These are phyloP conservation scores for Cephus cinctus DNA, from an alignment of 1,140 invertebrate genomes.

Conservation along the genomic window DNA sequence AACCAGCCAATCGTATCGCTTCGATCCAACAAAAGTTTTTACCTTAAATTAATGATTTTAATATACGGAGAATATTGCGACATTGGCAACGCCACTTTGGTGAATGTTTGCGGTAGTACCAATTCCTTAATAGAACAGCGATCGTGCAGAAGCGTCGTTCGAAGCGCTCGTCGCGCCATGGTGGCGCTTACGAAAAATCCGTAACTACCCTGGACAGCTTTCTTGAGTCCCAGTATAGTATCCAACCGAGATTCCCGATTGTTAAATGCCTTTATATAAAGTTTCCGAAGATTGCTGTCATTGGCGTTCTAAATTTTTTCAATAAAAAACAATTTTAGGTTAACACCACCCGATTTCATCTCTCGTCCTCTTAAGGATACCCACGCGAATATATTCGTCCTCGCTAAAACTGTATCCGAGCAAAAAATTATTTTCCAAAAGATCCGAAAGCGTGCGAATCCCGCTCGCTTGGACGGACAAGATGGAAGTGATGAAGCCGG, in stretches of 20 bases:
- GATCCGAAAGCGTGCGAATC: constrained; percentile 60
- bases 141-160: constrained; percentile 43
- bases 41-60: constrained; percentile 53
- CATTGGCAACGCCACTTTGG: constrained; percentile 49
- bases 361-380: too few species aligned
- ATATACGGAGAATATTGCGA: constrained; percentile 46
- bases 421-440: constrained; percentile 60
- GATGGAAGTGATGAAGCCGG: constrained; percentile 65
- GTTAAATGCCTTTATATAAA: constrained; percentile 52
- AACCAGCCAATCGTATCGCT: too few species aligned
- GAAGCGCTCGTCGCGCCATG: constrained; percentile 44
- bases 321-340: constrained; percentile 10
- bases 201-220: constrained; percentile 45
- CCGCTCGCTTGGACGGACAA: constrained; percentile 61
- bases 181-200: constrained; percentile 53
- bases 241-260: constrained; percentile 42
- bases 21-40: constrained; percentile 8
- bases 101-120: constrained; percentile 40
- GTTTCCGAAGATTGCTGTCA: constrained; percentile 44
- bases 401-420: constrained; percentile 58
- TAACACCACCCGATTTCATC: too few species aligned
- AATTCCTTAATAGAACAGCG: constrained; percentile 48
- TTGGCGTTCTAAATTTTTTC: constrained; percentile 51
- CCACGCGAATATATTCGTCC: constrained; percentile 49
- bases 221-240: constrained; percentile 42